Evolutionary conservation across 2,113 vertebrate species (phyloP), one percentile per base, ranked within the genome.

Genomic region (Antigone vipio): DNA sequence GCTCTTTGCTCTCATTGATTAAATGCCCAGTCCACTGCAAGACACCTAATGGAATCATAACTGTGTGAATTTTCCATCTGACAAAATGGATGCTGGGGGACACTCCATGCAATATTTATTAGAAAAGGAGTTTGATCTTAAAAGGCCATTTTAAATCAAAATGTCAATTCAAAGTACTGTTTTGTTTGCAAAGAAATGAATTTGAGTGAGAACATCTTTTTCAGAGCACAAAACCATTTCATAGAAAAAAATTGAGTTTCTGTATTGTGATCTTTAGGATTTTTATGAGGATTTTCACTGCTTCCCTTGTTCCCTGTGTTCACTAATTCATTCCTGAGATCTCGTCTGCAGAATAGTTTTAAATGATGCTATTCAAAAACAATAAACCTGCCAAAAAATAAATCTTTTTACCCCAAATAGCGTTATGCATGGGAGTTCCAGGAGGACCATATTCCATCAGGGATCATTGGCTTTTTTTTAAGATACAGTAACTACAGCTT

Each of bases 1-100:
- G 93, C 81, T 96, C 85, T 96, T 96, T 95, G 92, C 94, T 95
- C 77, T 87, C 72, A 76, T 71, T 95, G 94, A 95, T 96, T 95
- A 96, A 95, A 94, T 91, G 84, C 91, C 63, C 81, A 79, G 55
- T 88, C 66, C 78, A 80, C 63, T 87, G 87, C 78, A 92, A 92
- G 91, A 79, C 88, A 89, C 66, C 44, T 94, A 89, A 91, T 85
- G 95, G 85, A 94, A 80, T 82, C 85, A 55, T 88, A 90, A 59
- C 82, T 74, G 9, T 85, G 83, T 91, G 68, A 90, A 93, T 92
- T 94, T 93, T 93, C 90, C 82, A 71, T 89, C n/a, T 80, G 79
- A 88, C 55, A 93, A 59, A 93, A 85, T 94, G 74, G 47, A 88
- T 96, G 58, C 84, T 78, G 53, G 66, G 56, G 87, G 58, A 93